These are phyloP conservation scores for Caenorhabditis latens DNA, from an alignment of 1,140 invertebrate genomes.

Conservation along the genomic window DNA sequence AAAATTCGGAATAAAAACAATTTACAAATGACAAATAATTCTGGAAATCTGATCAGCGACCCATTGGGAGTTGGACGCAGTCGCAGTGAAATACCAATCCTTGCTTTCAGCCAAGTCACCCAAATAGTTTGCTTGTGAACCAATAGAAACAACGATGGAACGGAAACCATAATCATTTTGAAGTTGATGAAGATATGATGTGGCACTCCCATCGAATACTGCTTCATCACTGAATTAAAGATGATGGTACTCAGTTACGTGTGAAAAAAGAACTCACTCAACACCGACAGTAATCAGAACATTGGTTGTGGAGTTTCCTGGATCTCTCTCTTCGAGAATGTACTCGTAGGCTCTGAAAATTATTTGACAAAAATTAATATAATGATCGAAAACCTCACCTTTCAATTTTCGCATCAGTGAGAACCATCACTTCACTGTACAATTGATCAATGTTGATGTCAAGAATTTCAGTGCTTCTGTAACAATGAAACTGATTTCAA, in stretches of 20 bases:
- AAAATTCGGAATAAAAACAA: not conserved
- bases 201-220: not conserved
- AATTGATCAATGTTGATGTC: constrained; percentile 35
- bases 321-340: constrained; percentile 30
- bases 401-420: constrained; percentile 24
- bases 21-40: constrained; percentile 46
- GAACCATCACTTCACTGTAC: constrained; percentile 11
- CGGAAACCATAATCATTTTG: not conserved
- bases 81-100: constrained; percentile 30
- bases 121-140: not conserved
- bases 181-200: not conserved
- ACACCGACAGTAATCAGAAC: constrained; percentile 7
- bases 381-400: not conserved
- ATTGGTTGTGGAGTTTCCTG: constrained; percentile 6
- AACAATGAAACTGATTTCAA: not conserved
- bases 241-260: not conserved
- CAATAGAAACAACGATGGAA: not conserved
- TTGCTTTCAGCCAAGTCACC: not conserved
- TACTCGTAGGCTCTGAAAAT: constrained; percentile 23
- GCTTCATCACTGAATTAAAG: not conserved
- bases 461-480: not conserved
- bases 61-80: not conserved
- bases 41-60: constrained; percentile 28
- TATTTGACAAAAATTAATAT: not conserved
- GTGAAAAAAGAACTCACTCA: not conserved